These are phyloP conservation scores for Philonicus albiceps DNA, from an alignment of 2,888 invertebrate species.

Conservation along the genomic window DNA sequence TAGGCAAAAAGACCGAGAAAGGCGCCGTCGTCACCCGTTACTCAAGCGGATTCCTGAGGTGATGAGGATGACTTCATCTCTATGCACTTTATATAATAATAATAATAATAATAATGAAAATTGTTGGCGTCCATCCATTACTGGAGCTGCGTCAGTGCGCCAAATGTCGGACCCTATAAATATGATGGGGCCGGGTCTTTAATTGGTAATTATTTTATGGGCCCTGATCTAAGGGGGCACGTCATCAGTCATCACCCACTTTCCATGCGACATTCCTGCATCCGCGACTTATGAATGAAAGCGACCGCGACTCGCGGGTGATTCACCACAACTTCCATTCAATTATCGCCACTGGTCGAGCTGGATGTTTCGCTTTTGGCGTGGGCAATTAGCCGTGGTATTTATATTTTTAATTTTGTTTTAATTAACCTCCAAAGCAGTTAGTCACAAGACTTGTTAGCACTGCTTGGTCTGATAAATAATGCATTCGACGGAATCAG, in stretches of 20 bases:
- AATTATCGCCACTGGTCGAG: neutral
- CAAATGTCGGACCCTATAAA: neutral
- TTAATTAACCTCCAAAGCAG: slow-evolving; percentile 18
- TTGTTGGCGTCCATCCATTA: neutral
- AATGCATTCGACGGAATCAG: neutral
- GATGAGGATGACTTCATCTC: neutral
- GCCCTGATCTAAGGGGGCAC: neutral
- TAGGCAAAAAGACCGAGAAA: neutral
- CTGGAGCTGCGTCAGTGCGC: neutral
- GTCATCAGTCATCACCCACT: neutral
- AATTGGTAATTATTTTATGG: neutral
- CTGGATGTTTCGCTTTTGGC: neutral
- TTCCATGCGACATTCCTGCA: neutral
- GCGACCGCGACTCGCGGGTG: neutral
- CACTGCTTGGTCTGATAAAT: neutral
- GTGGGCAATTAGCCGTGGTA: neutral
- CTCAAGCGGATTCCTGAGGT: neutral
- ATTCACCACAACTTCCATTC: slow-evolving; percentile 22
- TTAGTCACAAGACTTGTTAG: slow-evolving; percentile 18
- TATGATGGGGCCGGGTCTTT: neutral
- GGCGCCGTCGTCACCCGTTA: neutral
- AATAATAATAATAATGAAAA: no score
- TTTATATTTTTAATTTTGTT: neutral
- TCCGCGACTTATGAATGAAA: neutral
- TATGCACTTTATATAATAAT: neutral